phyloP scores from a whole-genome alignment of 2,888 invertebrate genomes.

The Standfussiana lucernea region DNA sequence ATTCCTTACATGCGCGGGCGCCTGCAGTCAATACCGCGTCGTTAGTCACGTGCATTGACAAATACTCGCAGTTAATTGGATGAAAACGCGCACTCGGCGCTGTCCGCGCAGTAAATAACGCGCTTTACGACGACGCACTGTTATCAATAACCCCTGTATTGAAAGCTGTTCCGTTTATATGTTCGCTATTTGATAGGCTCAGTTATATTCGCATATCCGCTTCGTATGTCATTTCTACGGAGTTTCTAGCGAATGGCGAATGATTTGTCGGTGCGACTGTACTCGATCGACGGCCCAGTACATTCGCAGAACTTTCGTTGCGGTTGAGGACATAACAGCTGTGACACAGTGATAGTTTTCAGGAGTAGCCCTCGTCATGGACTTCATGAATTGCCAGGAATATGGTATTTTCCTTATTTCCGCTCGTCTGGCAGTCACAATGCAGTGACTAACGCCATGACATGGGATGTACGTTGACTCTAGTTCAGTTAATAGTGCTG shows the following conservation, averaged over 20 bases:
- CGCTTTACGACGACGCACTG: conserved; percentile 81
- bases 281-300: neutral
- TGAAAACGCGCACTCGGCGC: conserved; percentile 74
- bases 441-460: conserved; percentile 61
- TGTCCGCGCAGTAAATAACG: conserved; percentile 82
- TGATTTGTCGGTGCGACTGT: conserved; percentile 44
- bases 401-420: conserved; percentile 66
- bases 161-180: conserved; percentile 76
- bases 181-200: conserved; percentile 64
- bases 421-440: conserved; percentile 60
- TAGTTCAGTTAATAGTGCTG: conserved; percentile 41
- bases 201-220: conserved; percentile 67
- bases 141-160: conserved; percentile 83
- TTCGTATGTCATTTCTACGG: conserved; percentile 57
- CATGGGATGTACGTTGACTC: conserved; percentile 59
- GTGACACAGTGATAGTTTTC: conserved; percentile 48
- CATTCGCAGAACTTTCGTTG: conserved; percentile 46
- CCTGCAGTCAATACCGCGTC: conserved; percentile 70
- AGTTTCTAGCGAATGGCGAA: conserved; percentile 47
- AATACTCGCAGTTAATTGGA: conserved; percentile 85
- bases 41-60: conserved; percentile 82
- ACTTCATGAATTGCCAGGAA: conserved; percentile 42
- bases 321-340: conserved; percentile 41
- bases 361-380: conserved; percentile 18
- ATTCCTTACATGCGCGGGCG: conserved; percentile 68